Conservation (phyloP, 2,113 vertebrate genomes). For the Sylvilagus bachmani region DNA sequence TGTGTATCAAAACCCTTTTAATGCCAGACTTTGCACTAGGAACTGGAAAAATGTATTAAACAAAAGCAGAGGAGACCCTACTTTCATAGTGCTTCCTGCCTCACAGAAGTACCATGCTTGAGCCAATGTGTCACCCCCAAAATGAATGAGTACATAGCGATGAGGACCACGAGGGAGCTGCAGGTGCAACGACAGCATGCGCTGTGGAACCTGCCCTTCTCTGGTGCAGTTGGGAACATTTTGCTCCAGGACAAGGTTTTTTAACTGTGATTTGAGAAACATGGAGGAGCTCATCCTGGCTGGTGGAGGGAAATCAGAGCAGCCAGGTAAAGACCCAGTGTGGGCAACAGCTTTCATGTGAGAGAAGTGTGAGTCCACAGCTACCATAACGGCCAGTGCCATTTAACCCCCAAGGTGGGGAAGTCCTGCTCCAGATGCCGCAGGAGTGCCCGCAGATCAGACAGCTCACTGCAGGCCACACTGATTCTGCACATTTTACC, state of each 20-base stretch:
- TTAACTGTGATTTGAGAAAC: neutral
- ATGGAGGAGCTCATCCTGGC: neutral
- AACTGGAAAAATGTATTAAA: neutral
- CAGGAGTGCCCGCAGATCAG: neutral
- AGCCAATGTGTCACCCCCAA: neutral
- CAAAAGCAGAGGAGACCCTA: neutral
- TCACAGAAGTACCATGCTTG: neutral
- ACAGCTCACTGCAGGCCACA: neutral
- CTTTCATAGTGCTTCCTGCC: neutral
- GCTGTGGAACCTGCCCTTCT: neutral
- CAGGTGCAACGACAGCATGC: neutral
- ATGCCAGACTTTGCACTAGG: neutral
- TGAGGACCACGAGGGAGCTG: neutral
- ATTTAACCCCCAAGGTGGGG: rapidly evolving
- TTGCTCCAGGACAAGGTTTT: neutral
- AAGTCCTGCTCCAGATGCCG: rapidly evolving
- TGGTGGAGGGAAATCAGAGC: neutral
- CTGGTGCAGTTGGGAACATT: neutral
- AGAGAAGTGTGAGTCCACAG: neutral
- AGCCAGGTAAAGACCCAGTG: neutral
- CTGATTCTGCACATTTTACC: neutral
- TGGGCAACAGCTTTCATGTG: neutral
- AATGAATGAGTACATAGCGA: neutral
- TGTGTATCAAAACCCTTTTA: neutral
- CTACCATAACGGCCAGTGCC: neutral